Conservation (phyloP, 2,888 invertebrate genomes). For the Alentia gelatinosa region DNA sequence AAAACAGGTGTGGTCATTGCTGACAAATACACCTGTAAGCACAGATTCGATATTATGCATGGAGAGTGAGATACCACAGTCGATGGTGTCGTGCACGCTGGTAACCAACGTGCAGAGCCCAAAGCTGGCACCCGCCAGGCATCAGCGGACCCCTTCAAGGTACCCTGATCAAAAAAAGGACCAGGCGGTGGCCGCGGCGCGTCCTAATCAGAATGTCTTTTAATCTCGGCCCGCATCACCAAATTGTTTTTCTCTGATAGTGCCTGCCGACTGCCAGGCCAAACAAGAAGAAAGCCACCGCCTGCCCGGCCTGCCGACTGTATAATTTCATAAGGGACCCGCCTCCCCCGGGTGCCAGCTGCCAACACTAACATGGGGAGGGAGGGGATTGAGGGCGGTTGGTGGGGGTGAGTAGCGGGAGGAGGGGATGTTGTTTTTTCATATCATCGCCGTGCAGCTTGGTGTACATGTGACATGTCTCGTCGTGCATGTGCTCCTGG, state of each 20-base stretch:
- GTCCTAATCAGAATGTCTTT: constrained; percentile 13
- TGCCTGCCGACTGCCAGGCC: constrained; percentile 28
- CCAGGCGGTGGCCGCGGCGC: background rate
- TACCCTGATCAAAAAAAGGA: background rate
- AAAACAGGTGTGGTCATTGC: background rate
- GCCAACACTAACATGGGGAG: constrained; percentile 23
- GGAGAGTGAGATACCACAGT: too few species aligned
- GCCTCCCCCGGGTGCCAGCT: background rate
- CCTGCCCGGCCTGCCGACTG: background rate
- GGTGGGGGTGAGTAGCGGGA: background rate
- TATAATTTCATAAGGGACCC: background rate
- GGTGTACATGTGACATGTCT: too few species aligned
- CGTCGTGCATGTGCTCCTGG: too few species aligned
- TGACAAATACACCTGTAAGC: background rate
- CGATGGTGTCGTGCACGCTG: too few species aligned
- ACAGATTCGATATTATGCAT: too few species aligned
- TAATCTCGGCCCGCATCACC: constrained; percentile 22
- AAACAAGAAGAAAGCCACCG: constrained; percentile 33
- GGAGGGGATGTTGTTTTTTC: background rate
- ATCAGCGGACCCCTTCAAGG: background rate
- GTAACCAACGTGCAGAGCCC: background rate
- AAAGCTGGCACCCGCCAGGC: too few species aligned
- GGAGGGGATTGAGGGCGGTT: background rate
- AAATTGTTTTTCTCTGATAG: constrained; percentile 49
- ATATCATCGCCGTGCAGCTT: too few species aligned